A percentile compares a stretch with the other conserved stretches of the same genome.
Evolutionary conservation across 2,888 invertebrate species (phyloP).

Genomic region (Drosophila phalerata): DNA sequence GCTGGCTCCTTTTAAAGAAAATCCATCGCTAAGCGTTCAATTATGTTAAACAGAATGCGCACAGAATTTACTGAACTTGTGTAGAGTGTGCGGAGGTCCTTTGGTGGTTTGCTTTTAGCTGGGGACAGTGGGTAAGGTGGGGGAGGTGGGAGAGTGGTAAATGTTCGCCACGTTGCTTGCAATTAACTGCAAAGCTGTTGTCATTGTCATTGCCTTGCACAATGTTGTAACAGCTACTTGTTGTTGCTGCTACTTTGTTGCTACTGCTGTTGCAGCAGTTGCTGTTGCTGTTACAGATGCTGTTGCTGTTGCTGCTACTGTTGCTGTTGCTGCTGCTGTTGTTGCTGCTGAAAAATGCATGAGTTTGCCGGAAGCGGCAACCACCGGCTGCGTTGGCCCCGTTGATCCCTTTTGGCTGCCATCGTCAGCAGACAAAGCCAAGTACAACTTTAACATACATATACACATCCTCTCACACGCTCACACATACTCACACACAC

Average conservation of each 20-base stretch:
- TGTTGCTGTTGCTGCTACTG: slow-evolving; percentile 11
- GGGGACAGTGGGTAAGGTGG: neutral
- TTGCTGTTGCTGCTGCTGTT: slow-evolving; percentile 9
- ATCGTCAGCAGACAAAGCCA: slow-evolving; percentile 46
- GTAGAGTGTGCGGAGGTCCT: neutral
- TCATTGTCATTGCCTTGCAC: slow-evolving; percentile 57
- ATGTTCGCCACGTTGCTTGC: slow-evolving; percentile 55
- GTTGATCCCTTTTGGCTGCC: slow-evolving; percentile 54
- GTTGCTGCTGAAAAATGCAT: slow-evolving; percentile 69
- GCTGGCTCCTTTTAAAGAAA: slow-evolving; percentile 10
- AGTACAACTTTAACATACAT: slow-evolving; percentile 22
- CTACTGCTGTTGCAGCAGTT: slow-evolving; percentile 25
- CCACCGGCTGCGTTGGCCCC: slow-evolving; percentile 65
- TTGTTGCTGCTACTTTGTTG: slow-evolving; percentile 41
- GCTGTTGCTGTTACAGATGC: slow-evolving; percentile 30
- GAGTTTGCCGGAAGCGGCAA: slow-evolving; percentile 64
- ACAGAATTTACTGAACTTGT: slow-evolving; percentile 21
- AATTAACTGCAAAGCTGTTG: slow-evolving; percentile 70
- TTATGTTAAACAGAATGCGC: slow-evolving; percentile 54
- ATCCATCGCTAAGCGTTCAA: slow-evolving; percentile 47
- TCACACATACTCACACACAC: slow-evolving; percentile 1
- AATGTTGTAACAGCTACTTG: slow-evolving; percentile 56
- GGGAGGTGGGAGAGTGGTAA: slow-evolving; percentile 16
- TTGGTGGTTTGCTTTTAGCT: neutral
- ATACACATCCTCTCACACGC: neutral